phyloP scores from a whole-genome alignment of 2,113 vertebrate genomes.

The Nyctibius bracteatus region DNA sequence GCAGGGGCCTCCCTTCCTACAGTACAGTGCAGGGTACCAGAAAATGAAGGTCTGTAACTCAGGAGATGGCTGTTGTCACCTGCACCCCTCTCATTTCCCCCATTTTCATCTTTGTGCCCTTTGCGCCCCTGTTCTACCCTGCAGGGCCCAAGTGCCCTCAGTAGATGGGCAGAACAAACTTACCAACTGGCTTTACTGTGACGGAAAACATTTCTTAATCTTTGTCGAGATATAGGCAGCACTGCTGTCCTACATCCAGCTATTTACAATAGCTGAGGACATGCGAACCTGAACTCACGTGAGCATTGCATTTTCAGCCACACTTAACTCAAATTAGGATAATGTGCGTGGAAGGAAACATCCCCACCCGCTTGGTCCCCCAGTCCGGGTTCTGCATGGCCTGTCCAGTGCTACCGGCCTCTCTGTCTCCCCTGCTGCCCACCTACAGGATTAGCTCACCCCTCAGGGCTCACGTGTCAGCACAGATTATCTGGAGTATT shows the following conservation, averaged over 20 bases:
- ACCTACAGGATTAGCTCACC: not conserved
- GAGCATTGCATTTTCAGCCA: not conserved
- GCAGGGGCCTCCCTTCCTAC: not conserved
- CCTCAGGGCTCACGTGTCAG: not conserved
- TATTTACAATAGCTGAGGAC: not conserved
- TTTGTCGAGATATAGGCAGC: not conserved
- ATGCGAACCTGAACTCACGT: not conserved
- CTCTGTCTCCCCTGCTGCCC: not conserved
- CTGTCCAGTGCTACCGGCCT: not conserved
- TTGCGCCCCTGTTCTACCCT: not conserved
- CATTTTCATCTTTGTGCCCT: not conserved
- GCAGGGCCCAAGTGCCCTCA: not conserved
- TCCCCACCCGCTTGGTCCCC: accelerated
- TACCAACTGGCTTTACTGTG: not conserved
- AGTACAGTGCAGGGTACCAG: not conserved
- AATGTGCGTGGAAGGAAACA: not conserved
- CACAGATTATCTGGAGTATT: not conserved
- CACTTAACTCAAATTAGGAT: not conserved
- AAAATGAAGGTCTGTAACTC: not conserved
- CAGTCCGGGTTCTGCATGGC: not conserved
- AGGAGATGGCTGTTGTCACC: not conserved
- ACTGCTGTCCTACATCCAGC: not conserved
- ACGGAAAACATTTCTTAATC: not conserved
- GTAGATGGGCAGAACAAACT: not conserved
- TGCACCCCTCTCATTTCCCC: not conserved